A percentile compares a stretch with the other conserved stretches of the same genome.
Conservation (phyloP, 2,797 vertebrate species). For the Pitangus sulphuratus region DNA sequence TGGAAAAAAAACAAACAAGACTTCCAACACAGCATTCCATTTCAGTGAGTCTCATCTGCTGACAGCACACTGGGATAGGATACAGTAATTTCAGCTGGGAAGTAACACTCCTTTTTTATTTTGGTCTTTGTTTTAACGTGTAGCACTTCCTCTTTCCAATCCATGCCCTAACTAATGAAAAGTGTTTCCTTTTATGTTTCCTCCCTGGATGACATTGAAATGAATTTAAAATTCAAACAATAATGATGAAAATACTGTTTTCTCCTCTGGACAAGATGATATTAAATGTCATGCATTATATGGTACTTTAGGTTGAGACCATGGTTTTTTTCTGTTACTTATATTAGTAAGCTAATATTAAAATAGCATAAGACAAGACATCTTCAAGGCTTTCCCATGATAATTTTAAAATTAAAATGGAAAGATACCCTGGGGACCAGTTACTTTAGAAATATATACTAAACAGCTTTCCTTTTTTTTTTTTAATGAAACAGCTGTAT, state of each 20-base stretch:
- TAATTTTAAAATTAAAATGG: not conserved
- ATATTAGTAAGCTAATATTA: not conserved
- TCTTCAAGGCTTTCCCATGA: not conserved
- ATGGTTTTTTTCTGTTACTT: not conserved
- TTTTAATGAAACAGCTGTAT: not conserved
- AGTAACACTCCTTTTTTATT: not conserved
- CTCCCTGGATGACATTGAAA: not conserved
- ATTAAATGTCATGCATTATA: not conserved
- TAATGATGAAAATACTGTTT: not conserved
- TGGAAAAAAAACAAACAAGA: not conserved
- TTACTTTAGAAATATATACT: not conserved
- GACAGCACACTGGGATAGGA: not conserved
- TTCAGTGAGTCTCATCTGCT: not conserved
- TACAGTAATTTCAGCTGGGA: not conserved
- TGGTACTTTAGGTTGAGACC: not conserved
- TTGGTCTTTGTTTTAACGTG: not conserved
- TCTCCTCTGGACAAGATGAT: not conserved
- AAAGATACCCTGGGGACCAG: not conserved
- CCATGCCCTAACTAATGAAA: not conserved
- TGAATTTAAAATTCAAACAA: not conserved
- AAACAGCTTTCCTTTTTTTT: not conserved
- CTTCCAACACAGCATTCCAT: not conserved
- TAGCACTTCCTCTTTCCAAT: not conserved
- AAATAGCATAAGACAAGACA: not conserved
- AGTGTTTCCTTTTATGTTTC: not conserved